Base-by-base conservation (phyloP, 2,113 vertebrate genomes). In the Argyrosomus japonicus region DNA sequence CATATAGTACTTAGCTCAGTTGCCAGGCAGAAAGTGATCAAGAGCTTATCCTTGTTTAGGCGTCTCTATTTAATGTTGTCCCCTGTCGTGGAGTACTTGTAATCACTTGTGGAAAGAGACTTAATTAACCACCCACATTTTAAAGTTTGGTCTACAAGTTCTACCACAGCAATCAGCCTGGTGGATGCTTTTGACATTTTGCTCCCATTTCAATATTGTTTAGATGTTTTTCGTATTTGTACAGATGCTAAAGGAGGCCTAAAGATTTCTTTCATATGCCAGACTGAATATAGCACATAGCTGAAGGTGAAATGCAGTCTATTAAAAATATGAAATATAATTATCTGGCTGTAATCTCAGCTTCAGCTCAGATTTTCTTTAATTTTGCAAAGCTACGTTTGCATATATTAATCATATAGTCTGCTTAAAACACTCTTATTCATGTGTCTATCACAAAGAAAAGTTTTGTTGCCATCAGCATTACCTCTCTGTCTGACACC, bases 41-140 rank as follows among this genome's bases (percentile, higher is more conserved):
- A 36, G 57, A 70, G 78, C 69, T 86, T 87, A 83, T 82, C 82
- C 75, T 36, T 75, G 83, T 88, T 88, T 65, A 67, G 51, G 14
- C 11, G 1, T 72, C 60, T 73, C 29, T 65, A 47, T 67, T 78
- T 57, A 63, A 80, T 48, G 27, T 58, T 62, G 60, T 77, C 63
- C 56, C 51, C 47, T 43, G 13, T 68, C n/a, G 9, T 45, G 14
- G 32, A 64, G 58, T 23, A 63, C 2, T 21, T 25, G 7, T 36
- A 32, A 63, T 69, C 67, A 61, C 6, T 0, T 62, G 70, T 54
- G 51, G 25, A 75, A 68, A 79, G n/a, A n/a, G 29, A 12, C 58
- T 80, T 3, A 32, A 19, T 23, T 36, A 75, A 13, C 63, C 7
- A 25, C 5, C 0, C 25, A 29, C 25, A 63, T 73, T 73, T 23